A percentile compares a stretch with the other conserved stretches of the same genome.
These are phyloP conservation scores for Aurelia coerulea DNA, from an alignment of 30 jellyfish, hydroid and myxozoan species.

Conservation along the genomic window DNA sequence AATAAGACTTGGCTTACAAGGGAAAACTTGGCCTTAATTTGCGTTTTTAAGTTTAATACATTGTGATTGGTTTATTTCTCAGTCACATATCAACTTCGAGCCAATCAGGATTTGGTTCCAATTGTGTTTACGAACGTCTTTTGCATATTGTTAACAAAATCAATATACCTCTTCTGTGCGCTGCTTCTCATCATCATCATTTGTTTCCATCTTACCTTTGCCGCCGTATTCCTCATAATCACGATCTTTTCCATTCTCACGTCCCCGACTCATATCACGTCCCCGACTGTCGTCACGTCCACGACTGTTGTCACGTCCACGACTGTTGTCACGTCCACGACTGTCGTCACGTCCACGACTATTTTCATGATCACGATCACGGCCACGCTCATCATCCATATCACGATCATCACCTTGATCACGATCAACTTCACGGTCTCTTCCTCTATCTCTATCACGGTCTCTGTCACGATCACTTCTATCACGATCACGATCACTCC, in stretches of 20 bases:
- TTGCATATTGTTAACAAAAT: too few species aligned
- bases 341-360: constrained; percentile 2
- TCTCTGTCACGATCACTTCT: constrained; percentile 30
- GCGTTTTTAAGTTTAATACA: too few species aligned
- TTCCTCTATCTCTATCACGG: constrained; percentile 33
- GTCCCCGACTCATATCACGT: not conserved
- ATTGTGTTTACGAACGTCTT: too few species aligned
- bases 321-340: constrained; percentile 10
- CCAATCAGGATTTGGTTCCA: too few species aligned
- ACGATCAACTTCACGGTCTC: constrained; percentile 13
- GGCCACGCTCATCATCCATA: constrained; percentile 55
- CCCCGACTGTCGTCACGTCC: constrained; percentile 11
- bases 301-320: constrained; percentile 6
- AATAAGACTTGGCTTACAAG: too few species aligned
- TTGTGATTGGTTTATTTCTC: too few species aligned
- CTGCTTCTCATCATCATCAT: not conserved
- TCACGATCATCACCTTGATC: constrained; percentile 56
- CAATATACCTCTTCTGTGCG: too few species aligned
- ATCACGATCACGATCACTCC: constrained; percentile 50
- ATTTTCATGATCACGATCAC: constrained; percentile 26
- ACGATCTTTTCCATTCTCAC: constrained; percentile 2
- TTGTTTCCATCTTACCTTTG: constrained; percentile 8
- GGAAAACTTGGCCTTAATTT: too few species aligned
- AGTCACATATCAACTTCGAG: too few species aligned
- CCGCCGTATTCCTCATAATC: constrained; percentile 13